Evolutionary conservation across 2,113 vertebrate species (phyloP), one percentile per base, ranked within the genome.

Genomic region (Ursus arctos): DNA sequence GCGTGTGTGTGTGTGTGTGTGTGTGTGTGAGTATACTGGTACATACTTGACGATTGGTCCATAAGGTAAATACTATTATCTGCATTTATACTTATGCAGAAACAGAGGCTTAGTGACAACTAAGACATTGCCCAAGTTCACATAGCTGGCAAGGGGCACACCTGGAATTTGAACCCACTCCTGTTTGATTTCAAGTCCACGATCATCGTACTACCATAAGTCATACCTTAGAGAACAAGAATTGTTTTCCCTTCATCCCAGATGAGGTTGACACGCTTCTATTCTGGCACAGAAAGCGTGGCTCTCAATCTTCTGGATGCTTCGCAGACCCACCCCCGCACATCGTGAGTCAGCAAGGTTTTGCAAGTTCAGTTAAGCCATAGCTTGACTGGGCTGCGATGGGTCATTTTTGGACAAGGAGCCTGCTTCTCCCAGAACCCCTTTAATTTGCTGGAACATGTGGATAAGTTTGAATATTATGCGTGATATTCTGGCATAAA

Each of bases 301-400:
- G 7, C 2, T 61, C 43, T 26, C 19, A 9, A n/a, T 7, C 22
- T 40, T 36, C 18, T 1, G n/a, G 13, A 49, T 51, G 57, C 9
- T 49, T 43, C 28, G 28, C 11, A 51, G 7, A 36, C 21, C 10
- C 7, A 2, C 2, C 33, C 33, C 24, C 18, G 19, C 22, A 0
- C 43, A 1, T 19, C 7, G 0, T 1, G 53, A 36, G 7, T 4
- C 28, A 22, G 3, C 3, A 14, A n/a, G 8, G 3, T 40, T 74
- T 10, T 14, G 82, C 63, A 57, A 7, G 71, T 28, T 69, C 76
- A 63, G 2, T 14, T 1, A 63, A 63, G n/a, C 21, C 22, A 65
- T 7, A 2, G 55, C n/a, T 49, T 26, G 6, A 18, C 33, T 40
- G 55, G 26, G 12, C 26, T 33, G 4, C 8, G 28, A 47, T 19